These are phyloP conservation scores for Pyrgus malvae DNA, from an alignment of 2,888 invertebrate genomes.

Conservation along the genomic window DNA sequence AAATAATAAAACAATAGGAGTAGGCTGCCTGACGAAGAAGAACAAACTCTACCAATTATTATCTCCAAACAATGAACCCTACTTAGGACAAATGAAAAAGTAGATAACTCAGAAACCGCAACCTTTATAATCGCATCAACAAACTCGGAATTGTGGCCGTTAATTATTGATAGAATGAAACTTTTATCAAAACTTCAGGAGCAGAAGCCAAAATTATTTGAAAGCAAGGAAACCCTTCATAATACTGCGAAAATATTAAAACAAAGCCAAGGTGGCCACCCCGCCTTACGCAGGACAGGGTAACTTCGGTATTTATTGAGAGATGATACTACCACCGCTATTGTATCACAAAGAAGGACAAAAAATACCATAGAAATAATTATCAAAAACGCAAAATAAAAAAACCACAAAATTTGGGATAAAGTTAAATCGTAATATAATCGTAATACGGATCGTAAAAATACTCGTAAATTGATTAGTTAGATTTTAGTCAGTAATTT, in stretches of 20 bases:
- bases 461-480: too few relatives aligned
- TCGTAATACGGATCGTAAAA: too few relatives aligned
- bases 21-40: background rate
- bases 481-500: too few relatives aligned
- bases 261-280: constrained; percentile 79
- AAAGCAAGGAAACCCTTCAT: constrained; percentile 81
- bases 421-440: too few relatives aligned
- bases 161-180: constrained; percentile 82
- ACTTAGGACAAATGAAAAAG: constrained; percentile 44
- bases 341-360: too few relatives aligned
- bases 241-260: constrained; percentile 82
- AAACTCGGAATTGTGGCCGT: constrained; percentile 70
- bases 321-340: constrained; percentile 47
- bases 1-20: too few relatives aligned
- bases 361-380: too few relatives aligned
- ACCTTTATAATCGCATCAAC: constrained; percentile 79
- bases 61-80: constrained; percentile 21
- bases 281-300: constrained; percentile 67
- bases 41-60: constrained; percentile 1
- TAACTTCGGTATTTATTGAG: constrained; percentile 46
- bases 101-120: constrained; percentile 66
- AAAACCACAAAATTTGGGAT: too few relatives aligned
- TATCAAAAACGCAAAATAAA: too few relatives aligned
- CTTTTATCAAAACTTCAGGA: constrained; percentile 81
- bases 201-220: constrained; percentile 82